Evolutionary conservation across 1,140 invertebrate species (phyloP).

Genomic region (Argopecten irradians): DNA sequence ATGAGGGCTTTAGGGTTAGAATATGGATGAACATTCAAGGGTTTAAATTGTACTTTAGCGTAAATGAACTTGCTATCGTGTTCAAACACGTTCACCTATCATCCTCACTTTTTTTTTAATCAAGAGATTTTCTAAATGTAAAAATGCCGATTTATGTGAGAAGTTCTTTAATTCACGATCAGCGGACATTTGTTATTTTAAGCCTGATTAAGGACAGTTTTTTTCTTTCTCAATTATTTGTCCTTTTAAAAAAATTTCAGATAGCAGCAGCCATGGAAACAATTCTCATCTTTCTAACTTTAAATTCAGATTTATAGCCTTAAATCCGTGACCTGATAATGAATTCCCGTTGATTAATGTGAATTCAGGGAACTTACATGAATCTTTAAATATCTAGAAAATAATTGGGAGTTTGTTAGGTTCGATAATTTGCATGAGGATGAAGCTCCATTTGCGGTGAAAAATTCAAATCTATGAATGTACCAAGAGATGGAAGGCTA

Average conservation of each 20-base stretch:
- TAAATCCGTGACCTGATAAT: background rate
- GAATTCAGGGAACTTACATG: background rate
- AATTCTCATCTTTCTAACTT: background rate
- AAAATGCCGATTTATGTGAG: too few relatives aligned
- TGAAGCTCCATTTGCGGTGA: background rate
- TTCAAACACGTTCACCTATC: background rate
- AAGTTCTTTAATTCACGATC: too few relatives aligned
- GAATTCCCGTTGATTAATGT: background rate
- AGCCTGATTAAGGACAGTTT: too few relatives aligned
- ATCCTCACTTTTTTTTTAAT: too few relatives aligned
- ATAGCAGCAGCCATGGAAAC: background rate
- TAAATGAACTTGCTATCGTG: background rate
- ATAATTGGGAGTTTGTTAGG: background rate
- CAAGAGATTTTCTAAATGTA: too few relatives aligned
- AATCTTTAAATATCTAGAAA: background rate
- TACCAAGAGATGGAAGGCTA: too few relatives aligned
- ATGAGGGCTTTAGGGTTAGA: conserved; percentile 20
- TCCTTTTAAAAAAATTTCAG: too few relatives aligned
- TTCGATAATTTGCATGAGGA: background rate
- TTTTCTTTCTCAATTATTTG: too few relatives aligned
- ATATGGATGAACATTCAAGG: background rate
- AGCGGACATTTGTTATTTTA: too few relatives aligned
- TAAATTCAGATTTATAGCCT: background rate
- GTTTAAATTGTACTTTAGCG: background rate
- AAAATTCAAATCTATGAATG: too few relatives aligned